Conservation (phyloP, 2,797 vertebrate genomes). For the Eurystomus glaucurus region DNA sequence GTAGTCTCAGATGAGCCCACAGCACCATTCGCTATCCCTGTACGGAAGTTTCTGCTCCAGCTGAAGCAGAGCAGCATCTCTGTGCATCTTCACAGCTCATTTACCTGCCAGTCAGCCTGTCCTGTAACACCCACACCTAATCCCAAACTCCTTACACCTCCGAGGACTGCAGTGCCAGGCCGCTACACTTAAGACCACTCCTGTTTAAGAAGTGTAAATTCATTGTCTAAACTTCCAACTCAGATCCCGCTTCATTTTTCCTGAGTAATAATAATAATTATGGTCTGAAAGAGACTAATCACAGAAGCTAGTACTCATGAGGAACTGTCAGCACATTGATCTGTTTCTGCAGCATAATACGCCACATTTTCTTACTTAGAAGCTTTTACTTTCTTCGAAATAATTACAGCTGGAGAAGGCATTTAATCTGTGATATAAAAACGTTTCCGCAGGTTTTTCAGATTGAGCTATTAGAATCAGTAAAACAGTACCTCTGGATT, state of each 20-base stretch:
- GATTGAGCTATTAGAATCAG: neutral
- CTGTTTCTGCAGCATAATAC: neutral
- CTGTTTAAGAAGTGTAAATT: neutral
- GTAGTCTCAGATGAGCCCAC: neutral
- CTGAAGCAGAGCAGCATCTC: neutral
- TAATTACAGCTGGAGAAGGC: neutral
- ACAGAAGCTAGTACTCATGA: neutral
- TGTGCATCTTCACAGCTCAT: neutral
- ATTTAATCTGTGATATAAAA: neutral
- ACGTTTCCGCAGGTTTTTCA: neutral
- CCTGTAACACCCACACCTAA: neutral
- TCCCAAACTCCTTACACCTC: neutral
- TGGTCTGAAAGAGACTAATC: neutral
- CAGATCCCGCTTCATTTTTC: neutral
- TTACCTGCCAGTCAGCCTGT: neutral
- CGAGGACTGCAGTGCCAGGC: neutral
- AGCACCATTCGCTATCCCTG: neutral
- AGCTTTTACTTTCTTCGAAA: constrained; percentile 16
- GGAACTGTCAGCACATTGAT: neutral
- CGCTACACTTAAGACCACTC: neutral
- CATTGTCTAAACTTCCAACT: neutral
- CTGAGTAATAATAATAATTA: neutral
- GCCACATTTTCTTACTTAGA: neutral
- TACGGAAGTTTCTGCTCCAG: neutral
- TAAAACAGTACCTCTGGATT: neutral